These are phyloP conservation scores for Diplodus sargus DNA, from an alignment of 2,797 vertebrate species.

Conservation along the genomic window DNA sequence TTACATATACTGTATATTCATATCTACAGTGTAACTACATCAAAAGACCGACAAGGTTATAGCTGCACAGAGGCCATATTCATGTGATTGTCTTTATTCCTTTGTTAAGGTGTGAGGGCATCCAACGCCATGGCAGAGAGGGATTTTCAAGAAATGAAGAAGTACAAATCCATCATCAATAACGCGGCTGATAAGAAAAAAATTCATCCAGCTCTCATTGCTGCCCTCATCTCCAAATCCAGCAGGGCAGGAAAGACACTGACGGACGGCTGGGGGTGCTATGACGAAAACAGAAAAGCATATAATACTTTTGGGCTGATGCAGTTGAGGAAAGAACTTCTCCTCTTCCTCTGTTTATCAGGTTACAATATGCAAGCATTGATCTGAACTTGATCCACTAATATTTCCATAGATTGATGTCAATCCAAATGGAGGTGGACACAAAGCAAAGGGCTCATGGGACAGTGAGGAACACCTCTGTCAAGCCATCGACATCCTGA, in stretches of 20 bases:
- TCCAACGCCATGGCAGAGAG: slow-evolving; percentile 36
- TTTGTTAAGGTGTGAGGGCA: neutral
- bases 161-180: slow-evolving; percentile 14
- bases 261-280: slow-evolving; percentile 4
- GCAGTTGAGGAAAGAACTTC: slow-evolving; percentile 30
- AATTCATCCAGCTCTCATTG: slow-evolving; percentile 47
- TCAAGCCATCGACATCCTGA: slow-evolving; percentile 33
- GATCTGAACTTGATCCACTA: neutral
- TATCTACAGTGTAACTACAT: neutral
- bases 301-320: slow-evolving; percentile 38
- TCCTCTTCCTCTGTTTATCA: too few species aligned
- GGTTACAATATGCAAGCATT: neutral
- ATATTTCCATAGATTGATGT: slow-evolving; percentile 34
- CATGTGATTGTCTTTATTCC: neutral
- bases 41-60: neutral
- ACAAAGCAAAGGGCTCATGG: neutral
- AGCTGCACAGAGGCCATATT: neutral
- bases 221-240: slow-evolving; percentile 57
- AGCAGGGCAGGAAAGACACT: slow-evolving; percentile 45
- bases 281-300: neutral
- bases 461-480: slow-evolving; percentile 6
- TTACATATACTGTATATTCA: too few species aligned
- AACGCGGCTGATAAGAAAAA: neutral
- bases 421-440: neutral
- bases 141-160: slow-evolving; percentile 18